Base-by-base conservation (phyloP, 1,140 invertebrate species). In the Aphaenogaster floridana region DNA sequence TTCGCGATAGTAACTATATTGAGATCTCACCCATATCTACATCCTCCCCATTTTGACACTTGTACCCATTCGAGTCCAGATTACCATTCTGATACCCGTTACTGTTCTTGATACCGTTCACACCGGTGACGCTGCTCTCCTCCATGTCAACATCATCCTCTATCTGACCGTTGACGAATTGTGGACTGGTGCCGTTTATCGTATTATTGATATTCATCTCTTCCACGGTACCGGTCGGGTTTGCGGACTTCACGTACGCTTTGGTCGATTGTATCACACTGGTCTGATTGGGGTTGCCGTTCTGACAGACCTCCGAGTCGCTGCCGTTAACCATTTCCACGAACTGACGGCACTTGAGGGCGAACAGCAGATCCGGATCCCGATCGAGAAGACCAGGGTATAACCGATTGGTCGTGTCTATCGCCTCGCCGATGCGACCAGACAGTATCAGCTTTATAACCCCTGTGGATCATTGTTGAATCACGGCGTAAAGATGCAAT, bases 341-440 rank as follows among this genome's bases (percentile, higher is more conserved):
- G 96, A 99, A 99, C 96, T 99, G 99, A 89, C 99, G 97, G 95
- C 98, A 99, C 95, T 99, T 99, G 78, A 99, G 96, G 95, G 98
- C 97, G 95, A 99, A 99, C 92, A 98, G 96, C 89, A 99, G 96
- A 94, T 99, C 98, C 90, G 97, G 97, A 96, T 99, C 98, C 63
- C 97, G 96, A 94, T 99, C 98, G 90, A 99, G 95, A 57, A 99
- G 96, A 15, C 97, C 98, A 8, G 99, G 99, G 96, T 99, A 99
- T 84, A 99, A 95, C 92, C 97, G 96, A 94, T 97, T 97, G 68
- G 99, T 99, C 84, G 97, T 96, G 92, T 99, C 98, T 93, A 99
- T 99, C 63, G 99, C 99, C 96, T 99, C 99, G 21, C 98, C 98
- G 96, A 99, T 99, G 92, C 98, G 97, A 28, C 99, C 99, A 66